Conservation (phyloP, 2,797 vertebrate genomes). For the Malurus leucopterus region DNA sequence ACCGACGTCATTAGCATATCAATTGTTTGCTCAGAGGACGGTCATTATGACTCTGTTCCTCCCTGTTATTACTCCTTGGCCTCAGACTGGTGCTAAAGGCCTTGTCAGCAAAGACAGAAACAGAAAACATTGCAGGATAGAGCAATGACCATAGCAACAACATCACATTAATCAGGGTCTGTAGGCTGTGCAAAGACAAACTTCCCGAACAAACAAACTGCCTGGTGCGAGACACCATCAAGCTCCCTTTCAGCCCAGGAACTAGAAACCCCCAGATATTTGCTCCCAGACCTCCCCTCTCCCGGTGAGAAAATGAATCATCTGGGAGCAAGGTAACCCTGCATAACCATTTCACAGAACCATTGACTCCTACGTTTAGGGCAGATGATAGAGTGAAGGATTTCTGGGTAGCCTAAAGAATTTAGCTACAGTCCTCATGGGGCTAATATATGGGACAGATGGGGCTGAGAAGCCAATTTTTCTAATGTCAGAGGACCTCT, state of each 20-base stretch:
- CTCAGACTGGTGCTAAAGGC: slow-evolving; percentile 39
- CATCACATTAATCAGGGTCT: slow-evolving; percentile 34
- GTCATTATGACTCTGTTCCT: slow-evolving; percentile 50
- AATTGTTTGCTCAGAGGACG: slow-evolving; percentile 47
- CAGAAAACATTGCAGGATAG: slow-evolving; percentile 40
- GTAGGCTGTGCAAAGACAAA: background rate
- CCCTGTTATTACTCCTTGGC: slow-evolving; percentile 52
- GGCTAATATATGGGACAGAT: background rate
- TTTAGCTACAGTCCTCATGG: background rate
- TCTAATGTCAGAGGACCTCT: background rate
- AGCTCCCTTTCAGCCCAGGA: background rate
- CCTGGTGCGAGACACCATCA: background rate
- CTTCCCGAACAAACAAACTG: slow-evolving; percentile 5
- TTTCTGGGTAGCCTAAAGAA: background rate
- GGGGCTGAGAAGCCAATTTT: background rate
- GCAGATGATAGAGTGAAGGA: background rate
- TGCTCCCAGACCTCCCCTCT: background rate
- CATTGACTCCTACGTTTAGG: rapidly evolving
- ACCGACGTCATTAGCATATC: slow-evolving; percentile 55
- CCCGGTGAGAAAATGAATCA: background rate
- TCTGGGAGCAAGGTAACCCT: background rate
- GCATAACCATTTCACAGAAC: background rate
- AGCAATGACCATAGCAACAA: slow-evolving; percentile 31
- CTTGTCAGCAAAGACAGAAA: slow-evolving; percentile 47
- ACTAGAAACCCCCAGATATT: background rate